These are phyloP conservation scores for Pelosia muscerda DNA, from an alignment of 2,888 invertebrate genomes.

Conservation along the genomic window DNA sequence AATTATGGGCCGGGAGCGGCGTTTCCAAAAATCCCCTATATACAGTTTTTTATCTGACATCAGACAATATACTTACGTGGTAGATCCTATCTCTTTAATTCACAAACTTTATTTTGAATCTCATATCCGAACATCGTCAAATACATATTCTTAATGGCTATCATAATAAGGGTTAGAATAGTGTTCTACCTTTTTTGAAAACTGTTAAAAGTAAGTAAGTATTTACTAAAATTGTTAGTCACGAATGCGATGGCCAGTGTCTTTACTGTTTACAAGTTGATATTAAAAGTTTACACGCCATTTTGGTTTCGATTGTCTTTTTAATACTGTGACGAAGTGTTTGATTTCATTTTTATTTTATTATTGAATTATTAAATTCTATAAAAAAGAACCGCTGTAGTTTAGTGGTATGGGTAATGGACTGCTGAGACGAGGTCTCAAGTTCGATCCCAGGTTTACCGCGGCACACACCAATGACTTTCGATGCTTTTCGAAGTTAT, in stretches of 20 bases:
- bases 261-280: slow-evolving; percentile 76
- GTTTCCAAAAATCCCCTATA: slow-evolving; percentile 82
- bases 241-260: slow-evolving; percentile 73
- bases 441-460: too few species aligned
- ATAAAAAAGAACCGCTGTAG: too few species aligned
- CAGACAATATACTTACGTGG: slow-evolving; percentile 77
- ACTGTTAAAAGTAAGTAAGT: slow-evolving; percentile 44
- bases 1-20: slow-evolving; percentile 79
- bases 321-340: slow-evolving; percentile 41
- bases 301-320: slow-evolving; percentile 66
- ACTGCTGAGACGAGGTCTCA: too few species aligned
- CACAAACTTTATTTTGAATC: slow-evolving; percentile 50
- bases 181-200: not conserved
- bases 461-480: too few species aligned
- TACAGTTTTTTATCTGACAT: slow-evolving; percentile 74
- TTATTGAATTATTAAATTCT: not conserved
- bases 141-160: not conserved
- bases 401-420: too few species aligned
- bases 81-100: slow-evolving; percentile 71
- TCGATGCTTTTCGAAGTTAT: too few species aligned
- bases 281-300: slow-evolving; percentile 77
- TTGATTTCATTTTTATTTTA: slow-evolving; percentile 26
- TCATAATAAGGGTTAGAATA: slow-evolving; percentile 15
- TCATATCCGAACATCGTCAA: not conserved
- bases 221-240: slow-evolving; percentile 72